Evolutionary conservation across 2,797 vertebrate species (phyloP).

Genomic region (Notolabrus celidotus): DNA sequence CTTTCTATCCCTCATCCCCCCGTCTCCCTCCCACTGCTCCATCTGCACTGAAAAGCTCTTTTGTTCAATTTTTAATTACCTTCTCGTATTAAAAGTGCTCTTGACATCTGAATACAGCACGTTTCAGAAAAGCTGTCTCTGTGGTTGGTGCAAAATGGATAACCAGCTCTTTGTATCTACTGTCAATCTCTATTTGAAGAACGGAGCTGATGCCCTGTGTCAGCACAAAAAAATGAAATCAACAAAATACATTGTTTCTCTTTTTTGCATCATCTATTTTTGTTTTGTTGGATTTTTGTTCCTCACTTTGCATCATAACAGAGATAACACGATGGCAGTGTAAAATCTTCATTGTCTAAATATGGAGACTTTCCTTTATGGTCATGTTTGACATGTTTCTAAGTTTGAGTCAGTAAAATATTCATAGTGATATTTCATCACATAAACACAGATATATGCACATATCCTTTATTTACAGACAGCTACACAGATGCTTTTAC

Average conservation of each 20-base stretch:
- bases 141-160: slow-evolving; percentile 73
- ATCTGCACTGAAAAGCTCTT: slow-evolving; percentile 78
- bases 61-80: slow-evolving; percentile 84
- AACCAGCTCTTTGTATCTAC: slow-evolving; percentile 69
- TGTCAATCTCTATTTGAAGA: slow-evolving; percentile 65
- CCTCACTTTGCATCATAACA: slow-evolving; percentile 33
- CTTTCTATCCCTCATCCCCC: slow-evolving; percentile 52
- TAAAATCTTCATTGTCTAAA: slow-evolving; percentile 49
- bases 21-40: slow-evolving; percentile 59
- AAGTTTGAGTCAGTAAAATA: slow-evolving; percentile 23
- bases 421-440: slow-evolving; percentile 2
- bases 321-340: slow-evolving; percentile 38
- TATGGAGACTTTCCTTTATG: slow-evolving; percentile 14
- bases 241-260: slow-evolving; percentile 39
- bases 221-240: slow-evolving; percentile 44
- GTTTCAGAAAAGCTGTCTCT: slow-evolving; percentile 63
- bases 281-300: slow-evolving; percentile 47
- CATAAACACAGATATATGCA: not conserved
- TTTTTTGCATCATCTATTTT: slow-evolving; percentile 65
- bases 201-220: slow-evolving; percentile 32
- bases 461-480: not conserved
- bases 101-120: slow-evolving; percentile 74
- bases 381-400: slow-evolving; percentile 28
- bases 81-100: slow-evolving; percentile 74
- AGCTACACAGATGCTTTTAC: slow-evolving; percentile 38